These are phyloP conservation scores for Cichladusa arquata DNA, from an alignment of 2,113 vertebrate species.

Conservation along the genomic window DNA sequence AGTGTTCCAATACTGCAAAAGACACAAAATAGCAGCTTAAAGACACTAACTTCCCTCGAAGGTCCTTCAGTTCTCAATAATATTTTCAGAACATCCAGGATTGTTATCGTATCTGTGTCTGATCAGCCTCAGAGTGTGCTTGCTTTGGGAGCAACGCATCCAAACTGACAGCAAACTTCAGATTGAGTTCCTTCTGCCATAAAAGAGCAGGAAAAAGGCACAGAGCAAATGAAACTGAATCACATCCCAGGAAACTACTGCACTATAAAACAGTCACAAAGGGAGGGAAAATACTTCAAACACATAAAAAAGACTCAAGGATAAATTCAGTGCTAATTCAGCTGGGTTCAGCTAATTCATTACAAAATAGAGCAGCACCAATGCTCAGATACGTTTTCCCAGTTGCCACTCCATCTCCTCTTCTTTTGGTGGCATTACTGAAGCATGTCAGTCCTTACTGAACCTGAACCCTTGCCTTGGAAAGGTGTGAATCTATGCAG, in stretches of 20 bases:
- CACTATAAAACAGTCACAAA: not conserved
- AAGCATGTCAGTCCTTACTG: not conserved
- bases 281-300: not conserved
- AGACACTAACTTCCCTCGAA: not conserved
- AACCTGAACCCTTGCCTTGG: not conserved
- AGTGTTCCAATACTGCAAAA: not conserved
- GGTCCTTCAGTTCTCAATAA: not conserved
- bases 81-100: not conserved
- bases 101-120: not conserved
- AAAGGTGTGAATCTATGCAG: not conserved
- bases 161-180: not conserved
- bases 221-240: not conserved
- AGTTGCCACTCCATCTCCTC: not conserved
- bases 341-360: not conserved
- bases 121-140: accelerated
- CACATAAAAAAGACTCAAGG: not conserved
- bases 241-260: not conserved
- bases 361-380: not conserved
- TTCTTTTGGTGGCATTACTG: not conserved
- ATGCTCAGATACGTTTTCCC: not conserved
- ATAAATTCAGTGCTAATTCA: not conserved
- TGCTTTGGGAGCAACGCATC: accelerated
- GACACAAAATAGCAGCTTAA: not conserved
- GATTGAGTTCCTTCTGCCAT: constrained; percentile 18
- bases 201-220: constrained; percentile 61